Evolutionary conservation across 2,797 vertebrate genomes (phyloP), one percentile per base, ranked within the genome.

Genomic region (Alosa sapidissima): DNA sequence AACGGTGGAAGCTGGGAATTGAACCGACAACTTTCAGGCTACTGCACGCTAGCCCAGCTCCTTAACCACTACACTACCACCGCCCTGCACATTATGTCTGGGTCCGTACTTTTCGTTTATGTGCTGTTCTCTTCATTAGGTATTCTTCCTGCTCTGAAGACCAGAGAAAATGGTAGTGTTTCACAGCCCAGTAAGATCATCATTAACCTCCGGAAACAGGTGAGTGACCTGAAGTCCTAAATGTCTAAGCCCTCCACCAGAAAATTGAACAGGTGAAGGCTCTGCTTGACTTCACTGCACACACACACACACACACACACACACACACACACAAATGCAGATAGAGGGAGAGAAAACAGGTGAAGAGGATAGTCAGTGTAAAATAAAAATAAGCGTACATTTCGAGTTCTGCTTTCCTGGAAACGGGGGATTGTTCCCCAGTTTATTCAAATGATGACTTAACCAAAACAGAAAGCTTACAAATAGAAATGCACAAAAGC

Each of bases 141-240:
- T 83, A 86, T 81, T 52, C 90, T 97, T 85, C 96, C 96, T 0
- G 96, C 95, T 0, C 90, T 97, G 84, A 93, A 88, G 87, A 95
- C 95, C 0, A 89, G 24, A 11, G 90, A 94, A 0, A 92, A 94
- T 28, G 95, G 94, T 49, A 91, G 94, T 83, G 89, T 97, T 81
- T 96, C 96, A 0, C 92, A 93, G 86, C 89, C 91, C 1, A 94
- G 93, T 81, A 94, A 95, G 88, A 97, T 97, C 89, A 95, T 97
- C 88, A 95, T 94, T 5, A 95, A 96, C 81, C 95, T 97, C 91
- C 93, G 95, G 86, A 97, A 96, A 92, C 95, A 96, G 96, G 96
- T 97, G 81, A 88, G 85, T 48, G 24, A 81, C 45, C 75, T 14
- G 41, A 62, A 14, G n/a, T 9, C 2, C 58, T 62, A 62, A 62